Conservation (phyloP, 2,797 vertebrate species). For the Oryzias dopingdopingensis region DNA sequence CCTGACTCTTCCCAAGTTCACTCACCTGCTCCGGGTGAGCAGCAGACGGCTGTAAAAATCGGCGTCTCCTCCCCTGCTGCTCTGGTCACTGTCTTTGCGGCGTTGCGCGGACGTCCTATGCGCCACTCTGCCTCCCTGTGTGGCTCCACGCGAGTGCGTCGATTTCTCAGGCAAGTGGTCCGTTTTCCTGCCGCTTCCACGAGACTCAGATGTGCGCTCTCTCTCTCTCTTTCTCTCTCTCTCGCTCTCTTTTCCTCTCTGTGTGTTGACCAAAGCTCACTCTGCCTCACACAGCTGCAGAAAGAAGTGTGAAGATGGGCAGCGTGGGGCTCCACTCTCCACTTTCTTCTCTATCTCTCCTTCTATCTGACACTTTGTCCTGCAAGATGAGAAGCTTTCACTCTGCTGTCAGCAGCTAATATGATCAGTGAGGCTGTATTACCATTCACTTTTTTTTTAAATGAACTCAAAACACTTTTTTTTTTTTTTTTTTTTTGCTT, state of each 20-base stretch:
- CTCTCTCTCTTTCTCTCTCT: slow-evolving; percentile 53
- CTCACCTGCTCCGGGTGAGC: slow-evolving; percentile 74
- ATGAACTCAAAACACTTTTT: slow-evolving; percentile 43
- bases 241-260: slow-evolving; percentile 38
- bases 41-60: slow-evolving; percentile 46
- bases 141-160: slow-evolving; percentile 53
- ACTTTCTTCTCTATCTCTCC: slow-evolving; percentile 37
- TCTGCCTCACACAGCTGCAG: slow-evolving; percentile 73
- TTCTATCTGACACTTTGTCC: slow-evolving; percentile 32
- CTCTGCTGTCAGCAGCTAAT: slow-evolving; percentile 36
- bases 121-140: slow-evolving; percentile 52
- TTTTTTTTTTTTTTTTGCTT: slow-evolving; percentile 52
- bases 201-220: slow-evolving; percentile 60
- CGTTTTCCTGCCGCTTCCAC: slow-evolving; percentile 67
- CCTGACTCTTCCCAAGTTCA: slow-evolving; percentile 52
- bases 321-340: slow-evolving; percentile 57
- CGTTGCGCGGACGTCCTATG: slow-evolving; percentile 45
- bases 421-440: slow-evolving; percentile 33
- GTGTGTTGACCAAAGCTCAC: slow-evolving; percentile 31
- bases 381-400: slow-evolving; percentile 32
- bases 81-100: slow-evolving; percentile 37
- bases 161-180: slow-evolving; percentile 65
- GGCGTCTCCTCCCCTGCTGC: slow-evolving; percentile 33
- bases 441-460: slow-evolving; percentile 40
- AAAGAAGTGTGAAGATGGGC: slow-evolving; percentile 68